These are phyloP conservation scores for Masticophis lateralis DNA, from an alignment of 2,797 vertebrate genomes.

Conservation along the genomic window DNA sequence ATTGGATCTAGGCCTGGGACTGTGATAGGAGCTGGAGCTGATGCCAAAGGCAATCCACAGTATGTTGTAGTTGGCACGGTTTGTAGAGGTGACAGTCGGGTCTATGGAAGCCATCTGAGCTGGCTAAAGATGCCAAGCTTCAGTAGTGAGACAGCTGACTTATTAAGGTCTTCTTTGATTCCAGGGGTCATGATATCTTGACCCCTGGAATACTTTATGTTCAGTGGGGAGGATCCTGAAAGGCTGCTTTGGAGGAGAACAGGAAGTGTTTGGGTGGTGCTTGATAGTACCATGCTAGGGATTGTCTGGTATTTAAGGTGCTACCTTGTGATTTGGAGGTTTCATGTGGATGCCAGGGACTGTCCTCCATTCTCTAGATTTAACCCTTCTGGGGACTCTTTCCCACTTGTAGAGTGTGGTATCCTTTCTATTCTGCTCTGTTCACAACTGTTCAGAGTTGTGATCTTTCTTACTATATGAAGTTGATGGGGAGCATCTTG, in stretches of 20 bases:
- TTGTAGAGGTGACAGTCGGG: background rate
- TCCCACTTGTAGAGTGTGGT: background rate
- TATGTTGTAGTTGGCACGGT: background rate
- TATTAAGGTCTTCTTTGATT: background rate
- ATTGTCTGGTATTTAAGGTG: background rate
- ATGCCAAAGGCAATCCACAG: background rate
- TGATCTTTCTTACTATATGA: background rate
- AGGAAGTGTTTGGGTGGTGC: background rate
- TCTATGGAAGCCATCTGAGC: background rate
- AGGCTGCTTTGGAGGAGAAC: background rate
- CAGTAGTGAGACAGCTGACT: background rate
- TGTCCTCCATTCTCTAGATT: background rate
- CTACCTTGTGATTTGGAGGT: background rate
- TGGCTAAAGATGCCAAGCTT: background rate
- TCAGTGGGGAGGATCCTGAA: background rate
- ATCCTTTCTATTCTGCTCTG: background rate
- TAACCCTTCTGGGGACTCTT: background rate
- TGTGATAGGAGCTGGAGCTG: background rate
- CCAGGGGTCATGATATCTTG: background rate
- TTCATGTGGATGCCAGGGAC: background rate
- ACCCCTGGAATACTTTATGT: background rate
- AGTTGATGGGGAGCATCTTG: background rate
- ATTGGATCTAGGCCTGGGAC: background rate
- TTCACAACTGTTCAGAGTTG: background rate
- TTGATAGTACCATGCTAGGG: background rate